phyloP scores from a whole-genome alignment of 1,140 invertebrate species.

The Gerris buenoi region DNA sequence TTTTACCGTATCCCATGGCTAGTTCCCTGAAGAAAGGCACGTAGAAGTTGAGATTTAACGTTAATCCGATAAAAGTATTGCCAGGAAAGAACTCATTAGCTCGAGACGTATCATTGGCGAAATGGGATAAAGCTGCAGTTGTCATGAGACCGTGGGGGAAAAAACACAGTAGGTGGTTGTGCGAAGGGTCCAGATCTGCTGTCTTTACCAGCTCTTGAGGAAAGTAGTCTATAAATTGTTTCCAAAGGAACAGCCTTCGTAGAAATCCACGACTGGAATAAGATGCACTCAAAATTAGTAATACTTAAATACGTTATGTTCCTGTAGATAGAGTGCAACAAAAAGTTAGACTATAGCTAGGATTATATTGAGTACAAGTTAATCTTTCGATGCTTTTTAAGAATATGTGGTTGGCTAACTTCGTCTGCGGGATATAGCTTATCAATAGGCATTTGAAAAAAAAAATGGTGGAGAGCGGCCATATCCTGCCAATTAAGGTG shows the following conservation, averaged over 20 bases:
- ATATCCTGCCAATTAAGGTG: no score
- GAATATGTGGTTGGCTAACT: neutral
- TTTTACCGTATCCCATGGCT: neutral
- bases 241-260: neutral
- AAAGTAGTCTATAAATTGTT: neutral
- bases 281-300: neutral
- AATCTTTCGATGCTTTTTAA: neutral
- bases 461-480: no score
- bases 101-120: neutral
- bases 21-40: neutral
- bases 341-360: neutral
- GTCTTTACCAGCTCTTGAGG: neutral
- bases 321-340: neutral
- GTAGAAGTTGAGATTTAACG: neutral
- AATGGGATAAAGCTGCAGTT: neutral
- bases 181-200: neutral
- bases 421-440: no score
- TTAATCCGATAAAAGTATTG: neutral
- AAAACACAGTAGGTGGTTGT: neutral
- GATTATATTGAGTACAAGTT: neutral
- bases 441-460: no score
- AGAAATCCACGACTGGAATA: neutral
- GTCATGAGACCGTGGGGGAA: neutral
- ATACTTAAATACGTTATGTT: neutral
- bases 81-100: neutral